phyloP scores from a whole-genome alignment of 2,797 vertebrate genomes.

The Xyrichtys novacula region DNA sequence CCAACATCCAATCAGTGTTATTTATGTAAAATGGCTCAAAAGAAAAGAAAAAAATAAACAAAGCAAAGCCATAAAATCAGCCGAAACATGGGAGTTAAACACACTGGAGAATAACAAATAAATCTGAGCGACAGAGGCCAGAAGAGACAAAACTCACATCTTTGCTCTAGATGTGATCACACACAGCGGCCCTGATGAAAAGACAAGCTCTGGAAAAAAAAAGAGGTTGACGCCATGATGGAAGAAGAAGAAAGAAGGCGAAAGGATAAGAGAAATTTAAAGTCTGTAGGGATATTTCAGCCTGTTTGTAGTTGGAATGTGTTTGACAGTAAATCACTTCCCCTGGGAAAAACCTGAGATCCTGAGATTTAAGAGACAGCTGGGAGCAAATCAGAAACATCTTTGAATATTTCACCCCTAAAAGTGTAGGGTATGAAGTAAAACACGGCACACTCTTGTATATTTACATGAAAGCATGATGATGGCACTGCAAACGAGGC shows the following conservation, averaged over 20 bases:
- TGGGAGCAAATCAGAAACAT: slow-evolving; percentile 62
- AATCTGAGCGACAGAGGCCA: slow-evolving; percentile 6
- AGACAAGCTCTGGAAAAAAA: slow-evolving; percentile 19
- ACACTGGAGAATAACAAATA: slow-evolving; percentile 2
- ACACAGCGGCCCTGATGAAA: slow-evolving; percentile 18
- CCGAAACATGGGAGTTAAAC: slow-evolving; percentile 1
- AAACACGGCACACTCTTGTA: background rate
- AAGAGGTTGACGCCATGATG: slow-evolving; percentile 7
- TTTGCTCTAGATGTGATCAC: slow-evolving; percentile 15
- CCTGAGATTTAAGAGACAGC: slow-evolving; percentile 28
- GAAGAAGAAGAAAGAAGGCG: slow-evolving; percentile 35
- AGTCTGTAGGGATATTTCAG: slow-evolving; percentile 53
- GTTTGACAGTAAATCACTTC: slow-evolving; percentile 73
- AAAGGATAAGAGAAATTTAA: slow-evolving; percentile 40
- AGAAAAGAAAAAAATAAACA: slow-evolving; percentile 8
- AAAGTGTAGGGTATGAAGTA: slow-evolving; percentile 14
- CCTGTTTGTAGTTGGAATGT: slow-evolving; percentile 50
- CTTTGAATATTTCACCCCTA: slow-evolving; percentile 34
- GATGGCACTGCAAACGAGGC: background rate
- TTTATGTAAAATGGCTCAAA: slow-evolving; percentile 15
- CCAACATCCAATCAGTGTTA: slow-evolving; percentile 11
- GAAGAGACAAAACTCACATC: slow-evolving; percentile 14
- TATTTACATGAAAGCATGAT: background rate
- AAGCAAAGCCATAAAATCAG: slow-evolving; percentile 15
- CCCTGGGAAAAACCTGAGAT: slow-evolving; percentile 60